Base-by-base conservation (phyloP, 2,888 invertebrate species). In the Steromphala cineraria region DNA sequence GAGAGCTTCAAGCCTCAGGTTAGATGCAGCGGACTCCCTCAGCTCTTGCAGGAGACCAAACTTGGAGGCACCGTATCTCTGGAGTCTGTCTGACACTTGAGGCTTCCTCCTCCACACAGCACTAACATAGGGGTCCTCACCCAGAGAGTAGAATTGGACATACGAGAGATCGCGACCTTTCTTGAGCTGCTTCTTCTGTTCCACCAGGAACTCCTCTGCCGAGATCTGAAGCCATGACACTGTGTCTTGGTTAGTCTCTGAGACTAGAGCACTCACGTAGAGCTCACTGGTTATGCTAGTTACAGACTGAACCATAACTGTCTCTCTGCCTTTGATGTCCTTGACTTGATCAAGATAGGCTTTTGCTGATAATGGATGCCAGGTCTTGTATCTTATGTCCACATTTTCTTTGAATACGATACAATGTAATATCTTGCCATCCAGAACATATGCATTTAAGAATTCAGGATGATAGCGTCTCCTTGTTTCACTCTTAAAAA, bases 41-140 rank as follows among this genome's bases (percentile, higher is more conserved):
- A 92, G 78, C 71, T 91, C 91, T 80, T 90, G 89, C 46, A 91
- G 75, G 62, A 92, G 87, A 3, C 91, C 89, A 87, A 90, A 91
- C 67, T 87, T 87, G 21, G 91, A 90, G 75, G 91, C 89, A 55
- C 86, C 84, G 81, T 89, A 87, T 67, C 91, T 84, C 78, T 90
- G 91, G 31, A 88, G 90, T 84, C 88, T 86, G 52, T 86, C 85
- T n/a, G 83, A 84, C 5, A 80, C 75, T 2, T 67, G 55, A 19
- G 8, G 17, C 3, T 75, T 67, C 5, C 85, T 75, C 7, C 80
- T 75, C 91, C 91, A 91, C n/a, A 90, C 84, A 5, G 88, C 90
- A 81, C 90, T 90, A 40, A 91, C 88, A 80, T 83, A 87, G 0
- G 89, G 84, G 13, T 83, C 79, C 10, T 86, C 88, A 0, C 80